Conservation (phyloP, 2,797 vertebrate species). For the Manis javanica region DNA sequence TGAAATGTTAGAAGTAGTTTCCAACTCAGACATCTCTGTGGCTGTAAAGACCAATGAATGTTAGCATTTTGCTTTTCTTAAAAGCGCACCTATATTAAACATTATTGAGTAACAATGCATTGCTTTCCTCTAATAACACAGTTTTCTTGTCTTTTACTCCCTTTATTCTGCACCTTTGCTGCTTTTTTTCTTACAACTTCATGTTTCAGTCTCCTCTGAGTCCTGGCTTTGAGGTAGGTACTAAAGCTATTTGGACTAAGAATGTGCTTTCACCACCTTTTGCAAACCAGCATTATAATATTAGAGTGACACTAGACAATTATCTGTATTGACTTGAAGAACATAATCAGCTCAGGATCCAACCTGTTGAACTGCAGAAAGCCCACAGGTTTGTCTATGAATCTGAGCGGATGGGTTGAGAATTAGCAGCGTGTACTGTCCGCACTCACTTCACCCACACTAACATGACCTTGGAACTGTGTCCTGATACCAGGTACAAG, state of each 20-base stretch:
- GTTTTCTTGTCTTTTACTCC: constrained; percentile 79
- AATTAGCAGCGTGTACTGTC: not conserved
- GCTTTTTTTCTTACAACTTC: constrained; percentile 78
- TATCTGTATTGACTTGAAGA: not conserved
- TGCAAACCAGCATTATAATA: not conserved
- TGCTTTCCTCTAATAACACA: constrained; percentile 81
- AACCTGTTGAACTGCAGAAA: not conserved
- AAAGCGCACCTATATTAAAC: not conserved
- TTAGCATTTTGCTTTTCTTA: constrained; percentile 4
- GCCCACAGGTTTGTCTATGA: not conserved
- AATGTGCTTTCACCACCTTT: not conserved
- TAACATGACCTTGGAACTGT: not conserved
- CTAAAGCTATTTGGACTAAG: constrained; percentile 47
- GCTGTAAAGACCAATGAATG: not conserved
- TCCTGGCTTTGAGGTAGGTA: constrained; percentile 95
- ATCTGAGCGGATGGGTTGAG: not conserved
- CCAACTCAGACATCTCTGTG: not conserved
- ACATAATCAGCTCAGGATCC: not conserved
- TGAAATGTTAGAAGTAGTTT: constrained; percentile 30
- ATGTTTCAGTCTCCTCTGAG: constrained; percentile 93
- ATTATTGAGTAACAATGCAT: not conserved
- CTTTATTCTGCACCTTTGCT: constrained; percentile 75
- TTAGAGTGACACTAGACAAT: not conserved
- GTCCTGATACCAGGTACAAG: not conserved
- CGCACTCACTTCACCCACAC: not conserved